phyloP scores from a whole-genome alignment of 1,140 invertebrate species.

The Drosophila nebulosa region DNA sequence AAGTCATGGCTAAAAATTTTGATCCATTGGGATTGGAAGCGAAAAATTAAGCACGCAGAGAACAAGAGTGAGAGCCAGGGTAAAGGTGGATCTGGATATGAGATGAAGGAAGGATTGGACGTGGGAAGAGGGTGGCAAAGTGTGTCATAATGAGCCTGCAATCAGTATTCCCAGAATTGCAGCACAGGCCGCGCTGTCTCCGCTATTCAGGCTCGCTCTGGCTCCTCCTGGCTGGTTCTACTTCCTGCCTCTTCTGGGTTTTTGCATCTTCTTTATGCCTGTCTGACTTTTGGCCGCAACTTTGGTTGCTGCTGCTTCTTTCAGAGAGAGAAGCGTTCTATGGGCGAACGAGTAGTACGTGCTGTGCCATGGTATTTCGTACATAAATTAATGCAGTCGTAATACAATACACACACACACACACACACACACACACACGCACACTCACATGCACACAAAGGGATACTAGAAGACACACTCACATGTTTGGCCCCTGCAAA shows the following conservation, averaged over 20 bases:
- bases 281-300: conserved; percentile 57
- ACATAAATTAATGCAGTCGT: conserved; percentile 75
- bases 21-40: neutral
- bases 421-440: conserved; percentile 18
- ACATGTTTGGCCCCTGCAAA: conserved; percentile 29
- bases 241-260: conserved; percentile 46
- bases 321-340: neutral
- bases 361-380: conserved; percentile 56
- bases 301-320: neutral
- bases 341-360: conserved; percentile 44
- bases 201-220: neutral
- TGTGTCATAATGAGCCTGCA: conserved; percentile 41
- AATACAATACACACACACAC: conserved; percentile 50
- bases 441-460: neutral
- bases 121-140: neutral
- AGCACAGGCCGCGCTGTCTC: neutral
- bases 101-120: neutral
- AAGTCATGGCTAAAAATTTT: neutral
- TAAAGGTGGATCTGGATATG: neutral
- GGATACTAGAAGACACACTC: conserved; percentile 1
- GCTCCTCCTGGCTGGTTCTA: conserved; percentile 14
- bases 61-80: neutral
- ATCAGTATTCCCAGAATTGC: conserved; percentile 45
- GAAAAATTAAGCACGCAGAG: neutral
- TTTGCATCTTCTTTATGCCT: conserved; percentile 59